These are phyloP conservation scores for Mionectes macconnelli DNA, from an alignment of 2,113 vertebrate species.

Conservation along the genomic window DNA sequence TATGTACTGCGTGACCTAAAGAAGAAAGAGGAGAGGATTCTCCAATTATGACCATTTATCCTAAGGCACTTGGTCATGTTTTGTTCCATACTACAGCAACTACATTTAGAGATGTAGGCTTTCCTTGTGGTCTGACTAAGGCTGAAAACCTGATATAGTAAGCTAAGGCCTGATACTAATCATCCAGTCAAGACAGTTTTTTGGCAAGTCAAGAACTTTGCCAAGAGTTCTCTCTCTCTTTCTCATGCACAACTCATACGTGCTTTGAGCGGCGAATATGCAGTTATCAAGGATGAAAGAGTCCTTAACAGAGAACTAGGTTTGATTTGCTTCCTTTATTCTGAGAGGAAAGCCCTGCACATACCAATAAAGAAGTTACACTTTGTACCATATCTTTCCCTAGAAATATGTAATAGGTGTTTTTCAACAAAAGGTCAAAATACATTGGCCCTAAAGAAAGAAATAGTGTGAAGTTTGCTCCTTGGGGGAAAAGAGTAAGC, in stretches of 20 bases:
- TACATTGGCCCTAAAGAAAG: background rate
- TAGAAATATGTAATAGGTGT: background rate
- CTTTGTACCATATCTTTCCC: background rate
- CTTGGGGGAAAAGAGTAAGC: background rate
- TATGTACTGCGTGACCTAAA: background rate
- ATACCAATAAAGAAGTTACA: background rate
- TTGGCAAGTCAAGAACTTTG: too few species aligned
- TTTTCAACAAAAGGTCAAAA: background rate
- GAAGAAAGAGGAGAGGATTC: background rate
- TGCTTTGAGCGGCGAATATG: background rate
- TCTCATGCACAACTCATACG: background rate
- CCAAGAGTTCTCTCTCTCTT: background rate
- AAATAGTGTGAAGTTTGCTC: background rate
- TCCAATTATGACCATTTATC: background rate
- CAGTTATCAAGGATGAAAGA: background rate
- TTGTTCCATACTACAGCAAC: background rate
- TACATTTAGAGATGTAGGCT: background rate
- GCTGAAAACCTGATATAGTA: background rate
- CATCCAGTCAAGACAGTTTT: background rate
- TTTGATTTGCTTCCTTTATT: background rate
- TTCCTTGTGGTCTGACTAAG: background rate
- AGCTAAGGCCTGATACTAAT: background rate
- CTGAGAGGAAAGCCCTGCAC: background rate
- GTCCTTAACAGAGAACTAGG: background rate
- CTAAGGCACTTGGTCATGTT: background rate